Percentiles rank a stretch among this genome's conserved stretches.
Evolutionary conservation across 2,888 invertebrate genomes (phyloP).

Genomic region (Orchesella flavescens): DNA sequence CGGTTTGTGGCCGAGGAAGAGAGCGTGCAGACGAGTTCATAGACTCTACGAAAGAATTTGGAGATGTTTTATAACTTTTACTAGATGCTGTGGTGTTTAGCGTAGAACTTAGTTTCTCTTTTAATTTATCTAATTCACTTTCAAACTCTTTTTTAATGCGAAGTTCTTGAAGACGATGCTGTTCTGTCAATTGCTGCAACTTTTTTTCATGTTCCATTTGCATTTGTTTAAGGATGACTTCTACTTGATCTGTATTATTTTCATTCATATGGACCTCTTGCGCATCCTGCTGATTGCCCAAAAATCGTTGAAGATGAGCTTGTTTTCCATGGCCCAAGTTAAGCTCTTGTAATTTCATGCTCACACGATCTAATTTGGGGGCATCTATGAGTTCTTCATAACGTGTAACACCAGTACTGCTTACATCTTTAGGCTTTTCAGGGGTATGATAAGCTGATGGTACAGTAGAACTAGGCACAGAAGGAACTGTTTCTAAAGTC

Average conservation of each 20-base stretch:
- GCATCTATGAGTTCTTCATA: not conserved
- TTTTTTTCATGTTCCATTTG: constrained; percentile 79
- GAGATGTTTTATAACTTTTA: constrained; percentile 40
- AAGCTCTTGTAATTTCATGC: constrained; percentile 5
- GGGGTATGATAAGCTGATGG: constrained; percentile 48
- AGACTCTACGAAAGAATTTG: constrained; percentile 33
- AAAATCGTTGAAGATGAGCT: constrained; percentile 63
- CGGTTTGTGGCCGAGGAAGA: not conserved
- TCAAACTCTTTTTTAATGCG: constrained; percentile 80
- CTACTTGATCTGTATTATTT: constrained; percentile 5
- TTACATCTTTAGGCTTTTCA: constrained; percentile 34
- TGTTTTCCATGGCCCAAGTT: constrained; percentile 53
- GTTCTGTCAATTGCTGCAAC: constrained; percentile 79
- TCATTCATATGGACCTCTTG: not conserved
- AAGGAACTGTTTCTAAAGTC: constrained; percentile 57
- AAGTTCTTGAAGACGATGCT: constrained; percentile 80
- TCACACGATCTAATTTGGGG: not conserved
- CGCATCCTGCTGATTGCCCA: constrained; percentile 42
- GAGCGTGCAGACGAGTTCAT: constrained; percentile 9
- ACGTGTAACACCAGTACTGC: not conserved
- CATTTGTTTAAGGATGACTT: constrained; percentile 70
- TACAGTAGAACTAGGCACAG: constrained; percentile 51
- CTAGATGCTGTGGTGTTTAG: constrained; percentile 22
- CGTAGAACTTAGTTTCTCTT: constrained; percentile 45
- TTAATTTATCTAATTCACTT: constrained; percentile 79